Evolutionary conservation across 35 echinoderm and acorn worm species (phyloP).

Genomic region (Ophiothrix spiculata): DNA sequence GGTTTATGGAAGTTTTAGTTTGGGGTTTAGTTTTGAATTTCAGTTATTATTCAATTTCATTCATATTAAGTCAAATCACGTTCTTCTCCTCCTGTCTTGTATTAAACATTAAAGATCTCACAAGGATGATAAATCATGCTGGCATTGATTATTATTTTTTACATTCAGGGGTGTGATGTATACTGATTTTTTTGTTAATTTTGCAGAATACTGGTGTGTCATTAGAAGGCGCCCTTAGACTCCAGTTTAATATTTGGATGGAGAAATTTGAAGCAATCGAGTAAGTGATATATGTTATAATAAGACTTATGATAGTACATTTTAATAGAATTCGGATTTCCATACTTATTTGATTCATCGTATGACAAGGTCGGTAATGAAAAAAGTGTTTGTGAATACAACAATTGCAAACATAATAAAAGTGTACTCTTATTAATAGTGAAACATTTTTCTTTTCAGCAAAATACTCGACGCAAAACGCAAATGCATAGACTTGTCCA

Average conservation of each 20-base stretch:
- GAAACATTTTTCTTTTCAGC: not conserved
- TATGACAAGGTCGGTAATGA: not conserved
- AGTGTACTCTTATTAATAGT: not conserved
- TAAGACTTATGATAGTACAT: not conserved
- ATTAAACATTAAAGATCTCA: no score
- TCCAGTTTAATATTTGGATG: constrained; percentile 5
- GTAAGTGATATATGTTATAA: not conserved
- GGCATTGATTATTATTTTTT: not conserved
- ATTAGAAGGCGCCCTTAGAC: not conserved
- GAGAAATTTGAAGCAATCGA: not conserved
- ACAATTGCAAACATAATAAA: not conserved
- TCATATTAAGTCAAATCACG: no score
- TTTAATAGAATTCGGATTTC: not conserved
- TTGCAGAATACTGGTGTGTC: not conserved
- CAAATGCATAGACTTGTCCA: no score
- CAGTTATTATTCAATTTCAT: no score
- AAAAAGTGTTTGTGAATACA: not conserved
- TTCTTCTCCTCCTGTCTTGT: no score
- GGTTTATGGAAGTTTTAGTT: no score
- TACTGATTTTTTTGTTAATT: no score
- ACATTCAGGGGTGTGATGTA: no score
- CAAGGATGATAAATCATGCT: no score
- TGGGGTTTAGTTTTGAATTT: no score
- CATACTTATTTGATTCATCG: not conserved
- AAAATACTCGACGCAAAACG: no score